Evolutionary conservation across 2,888 invertebrate genomes (phyloP).

Genomic region (Ophioninae sp.): DNA sequence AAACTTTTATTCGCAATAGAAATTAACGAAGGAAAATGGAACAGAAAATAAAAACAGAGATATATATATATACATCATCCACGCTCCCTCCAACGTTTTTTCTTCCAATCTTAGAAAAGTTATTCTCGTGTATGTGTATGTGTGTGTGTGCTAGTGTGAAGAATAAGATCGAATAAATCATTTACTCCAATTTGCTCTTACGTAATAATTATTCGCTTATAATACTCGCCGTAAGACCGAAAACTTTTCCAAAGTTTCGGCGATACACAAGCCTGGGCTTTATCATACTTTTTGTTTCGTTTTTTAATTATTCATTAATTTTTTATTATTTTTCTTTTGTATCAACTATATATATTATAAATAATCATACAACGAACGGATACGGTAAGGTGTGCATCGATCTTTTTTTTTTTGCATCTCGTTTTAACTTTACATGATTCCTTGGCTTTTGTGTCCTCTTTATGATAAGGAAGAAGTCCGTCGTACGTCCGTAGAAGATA

Average conservation of each 20-base stretch:
- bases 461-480: conserved; percentile 58
- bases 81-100: conserved; percentile 20
- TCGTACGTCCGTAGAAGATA: conserved; percentile 68
- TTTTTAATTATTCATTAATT: neutral
- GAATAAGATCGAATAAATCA: conserved; percentile 38
- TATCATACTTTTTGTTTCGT: conserved; percentile 24
- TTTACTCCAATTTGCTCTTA: conserved; percentile 27
- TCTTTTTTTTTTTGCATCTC: conserved; percentile 4
- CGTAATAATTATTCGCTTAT: conserved; percentile 42
- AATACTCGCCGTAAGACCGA: conserved; percentile 37
- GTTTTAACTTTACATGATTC: conserved; percentile 12
- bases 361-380: conserved; percentile 60
- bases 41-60: conserved; percentile 15
- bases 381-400: conserved; percentile 55
- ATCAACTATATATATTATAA: conserved; percentile 57
- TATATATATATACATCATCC: conserved; percentile 20
- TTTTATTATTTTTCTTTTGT: neutral
- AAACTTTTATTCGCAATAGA: conserved; percentile 41
- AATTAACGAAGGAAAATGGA: conserved; percentile 32
- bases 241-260: conserved; percentile 46
- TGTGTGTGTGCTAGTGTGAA: conserved; percentile 14
- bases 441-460: conserved; percentile 24
- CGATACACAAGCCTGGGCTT: conserved; percentile 40
- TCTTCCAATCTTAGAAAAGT: conserved; percentile 53
- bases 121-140: conserved; percentile 22